Percentiles rank a stretch among this genome's conserved stretches.
Conservation (phyloP, 2,113 vertebrate genomes). For the Nothoprocta perdicaria region DNA sequence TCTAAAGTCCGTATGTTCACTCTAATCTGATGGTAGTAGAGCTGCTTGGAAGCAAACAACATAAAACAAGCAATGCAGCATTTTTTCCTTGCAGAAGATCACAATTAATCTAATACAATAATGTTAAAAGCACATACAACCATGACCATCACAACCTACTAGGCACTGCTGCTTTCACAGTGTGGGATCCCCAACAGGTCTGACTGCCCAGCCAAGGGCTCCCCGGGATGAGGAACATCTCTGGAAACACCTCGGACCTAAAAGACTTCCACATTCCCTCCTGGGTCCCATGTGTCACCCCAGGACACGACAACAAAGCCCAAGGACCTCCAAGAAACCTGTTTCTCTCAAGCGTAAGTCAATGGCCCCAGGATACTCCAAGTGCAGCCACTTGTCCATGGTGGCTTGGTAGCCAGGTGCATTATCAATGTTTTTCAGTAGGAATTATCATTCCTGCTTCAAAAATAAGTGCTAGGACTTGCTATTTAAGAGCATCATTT, state of each 20-base stretch:
- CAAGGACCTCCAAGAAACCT: neutral
- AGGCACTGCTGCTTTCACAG: neutral
- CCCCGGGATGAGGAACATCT: neutral
- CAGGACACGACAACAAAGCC: neutral
- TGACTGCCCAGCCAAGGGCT: neutral
- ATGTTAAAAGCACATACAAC: neutral
- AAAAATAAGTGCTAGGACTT: neutral
- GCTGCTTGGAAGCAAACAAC: conserved; percentile 39
- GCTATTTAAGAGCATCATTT: neutral
- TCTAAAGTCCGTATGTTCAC: neutral
- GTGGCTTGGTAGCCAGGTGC: neutral
- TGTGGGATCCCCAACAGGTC: neutral
- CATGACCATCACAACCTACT: neutral
- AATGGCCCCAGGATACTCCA: neutral
- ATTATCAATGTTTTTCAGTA: neutral
- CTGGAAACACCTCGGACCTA: neutral
- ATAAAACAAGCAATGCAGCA: neutral
- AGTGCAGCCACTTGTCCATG: neutral
- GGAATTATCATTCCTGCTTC: neutral
- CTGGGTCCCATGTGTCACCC: rapidly evolving
- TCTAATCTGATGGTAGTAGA: neutral
- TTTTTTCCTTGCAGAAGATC: neutral
- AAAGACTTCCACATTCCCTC: neutral
- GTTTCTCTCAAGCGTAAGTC: neutral
- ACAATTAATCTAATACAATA: neutral